Conservation (phyloP, 2,797 vertebrate species). For the Australoheros facetus region DNA sequence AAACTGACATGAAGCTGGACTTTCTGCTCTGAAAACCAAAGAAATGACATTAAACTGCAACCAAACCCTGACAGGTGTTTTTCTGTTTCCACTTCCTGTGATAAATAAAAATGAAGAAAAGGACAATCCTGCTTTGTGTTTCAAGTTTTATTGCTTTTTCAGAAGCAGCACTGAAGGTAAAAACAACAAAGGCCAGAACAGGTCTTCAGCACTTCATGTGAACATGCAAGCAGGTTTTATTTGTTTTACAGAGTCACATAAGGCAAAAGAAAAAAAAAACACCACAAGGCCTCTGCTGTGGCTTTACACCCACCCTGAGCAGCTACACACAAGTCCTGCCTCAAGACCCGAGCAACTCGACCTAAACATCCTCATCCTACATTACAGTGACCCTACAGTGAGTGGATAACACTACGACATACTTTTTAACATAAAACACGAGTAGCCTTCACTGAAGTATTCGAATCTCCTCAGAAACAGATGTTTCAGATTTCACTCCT, state of each 20-base stretch:
- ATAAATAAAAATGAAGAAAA: neutral
- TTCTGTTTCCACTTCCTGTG: neutral
- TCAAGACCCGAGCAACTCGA: neutral
- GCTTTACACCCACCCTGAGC: slow-evolving; percentile 18
- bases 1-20: slow-evolving; percentile 2
- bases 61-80: neutral
- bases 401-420: slow-evolving; percentile 13
- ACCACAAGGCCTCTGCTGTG: neutral
- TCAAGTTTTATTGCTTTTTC: slow-evolving; percentile 55
- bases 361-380: slow-evolving; percentile 7
- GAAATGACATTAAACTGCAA: slow-evolving; percentile 34
- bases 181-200: slow-evolving; percentile 24
- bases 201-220: slow-evolving; percentile 12
- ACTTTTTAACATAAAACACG: slow-evolving; percentile 63
- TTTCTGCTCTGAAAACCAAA: slow-evolving; percentile 7
- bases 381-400: slow-evolving; percentile 18
- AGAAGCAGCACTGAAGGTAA: slow-evolving; percentile 31
- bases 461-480: slow-evolving; percentile 20
- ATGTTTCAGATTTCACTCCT: slow-evolving; percentile 38
- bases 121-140: neutral
- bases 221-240: neutral
- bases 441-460: slow-evolving; percentile 64
- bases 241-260: neutral
- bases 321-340: neutral
- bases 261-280: slow-evolving; percentile 1